phyloP scores from a whole-genome alignment of 2,797 vertebrate genomes.

The Anolis apletophallus region DNA sequence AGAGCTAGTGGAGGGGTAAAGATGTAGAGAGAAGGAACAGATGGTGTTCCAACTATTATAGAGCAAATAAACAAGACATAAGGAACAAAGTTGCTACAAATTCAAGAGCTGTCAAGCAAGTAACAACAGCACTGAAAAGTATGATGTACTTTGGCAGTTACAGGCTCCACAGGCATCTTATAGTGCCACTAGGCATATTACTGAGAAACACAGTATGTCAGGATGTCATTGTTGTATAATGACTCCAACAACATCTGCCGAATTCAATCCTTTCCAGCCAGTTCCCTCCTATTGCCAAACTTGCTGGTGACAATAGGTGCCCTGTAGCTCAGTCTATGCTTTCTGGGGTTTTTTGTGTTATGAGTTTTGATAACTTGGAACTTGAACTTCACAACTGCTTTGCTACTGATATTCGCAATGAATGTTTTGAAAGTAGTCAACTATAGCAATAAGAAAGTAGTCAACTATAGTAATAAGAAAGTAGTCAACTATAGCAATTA shows the following conservation, averaged over 20 bases:
- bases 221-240: not conserved
- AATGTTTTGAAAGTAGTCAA: not conserved
- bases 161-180: slow-evolving; percentile 20
- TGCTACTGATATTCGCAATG: not conserved
- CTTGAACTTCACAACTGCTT: slow-evolving; percentile 14
- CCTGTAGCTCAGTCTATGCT: not conserved
- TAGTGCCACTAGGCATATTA: fast-evolving
- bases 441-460: not conserved
- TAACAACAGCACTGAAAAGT: slow-evolving; percentile 37
- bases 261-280: not conserved
- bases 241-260: slow-evolving; percentile 48
- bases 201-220: slow-evolving; percentile 40
- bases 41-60: slow-evolving; percentile 57
- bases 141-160: slow-evolving; percentile 41
- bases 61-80: slow-evolving; percentile 59
- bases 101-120: slow-evolving; percentile 62
- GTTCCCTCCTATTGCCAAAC: not conserved
- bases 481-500: not conserved
- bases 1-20: slow-evolving; percentile 44
- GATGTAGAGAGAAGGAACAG: slow-evolving; percentile 59
- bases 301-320: fast-evolving
- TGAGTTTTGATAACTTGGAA: not conserved
- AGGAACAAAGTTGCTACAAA: slow-evolving; percentile 58
- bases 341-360: slow-evolving; percentile 13
- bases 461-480: not conserved